Conservation (phyloP, 2,797 vertebrate species). For the Carapus acus region DNA sequence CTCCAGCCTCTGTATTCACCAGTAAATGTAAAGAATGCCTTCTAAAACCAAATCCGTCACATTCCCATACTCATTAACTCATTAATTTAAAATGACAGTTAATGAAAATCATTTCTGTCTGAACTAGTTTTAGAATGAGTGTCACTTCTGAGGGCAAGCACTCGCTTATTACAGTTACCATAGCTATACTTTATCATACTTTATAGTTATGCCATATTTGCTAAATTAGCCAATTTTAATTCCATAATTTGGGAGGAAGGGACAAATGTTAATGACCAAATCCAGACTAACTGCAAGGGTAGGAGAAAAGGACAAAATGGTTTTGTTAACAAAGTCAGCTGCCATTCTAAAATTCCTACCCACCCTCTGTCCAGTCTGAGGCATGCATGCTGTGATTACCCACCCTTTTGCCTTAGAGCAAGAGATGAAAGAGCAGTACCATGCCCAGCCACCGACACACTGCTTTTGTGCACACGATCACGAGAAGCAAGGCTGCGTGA, state of each 20-base stretch:
- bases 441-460: constrained; percentile 81
- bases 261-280: background rate
- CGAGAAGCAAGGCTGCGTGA: constrained; percentile 95
- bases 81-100: background rate
- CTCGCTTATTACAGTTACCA: background rate
- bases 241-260: constrained; percentile 6
- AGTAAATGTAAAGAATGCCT: background rate
- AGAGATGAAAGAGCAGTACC: constrained; percentile 94
- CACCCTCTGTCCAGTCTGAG: constrained; percentile 58
- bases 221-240: background rate
- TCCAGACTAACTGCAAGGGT: no score
- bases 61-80: background rate
- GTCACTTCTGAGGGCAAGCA: background rate
- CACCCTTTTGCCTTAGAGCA: constrained; percentile 97
- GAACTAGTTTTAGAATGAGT: constrained; percentile 2
- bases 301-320: background rate
- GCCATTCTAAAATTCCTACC: constrained; percentile 29
- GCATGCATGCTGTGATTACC: constrained; percentile 81
- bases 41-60: background rate
- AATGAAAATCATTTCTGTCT: background rate
- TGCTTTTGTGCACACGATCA: constrained; percentile 93
- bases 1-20: background rate
- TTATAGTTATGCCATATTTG: no score
- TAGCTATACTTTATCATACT: constrained; percentile 10
- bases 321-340: constrained; percentile 17